Evolutionary conservation across 2,797 vertebrate genomes (phyloP), one percentile per base, ranked within the genome.

Genomic region (Rhincodon typus): DNA sequence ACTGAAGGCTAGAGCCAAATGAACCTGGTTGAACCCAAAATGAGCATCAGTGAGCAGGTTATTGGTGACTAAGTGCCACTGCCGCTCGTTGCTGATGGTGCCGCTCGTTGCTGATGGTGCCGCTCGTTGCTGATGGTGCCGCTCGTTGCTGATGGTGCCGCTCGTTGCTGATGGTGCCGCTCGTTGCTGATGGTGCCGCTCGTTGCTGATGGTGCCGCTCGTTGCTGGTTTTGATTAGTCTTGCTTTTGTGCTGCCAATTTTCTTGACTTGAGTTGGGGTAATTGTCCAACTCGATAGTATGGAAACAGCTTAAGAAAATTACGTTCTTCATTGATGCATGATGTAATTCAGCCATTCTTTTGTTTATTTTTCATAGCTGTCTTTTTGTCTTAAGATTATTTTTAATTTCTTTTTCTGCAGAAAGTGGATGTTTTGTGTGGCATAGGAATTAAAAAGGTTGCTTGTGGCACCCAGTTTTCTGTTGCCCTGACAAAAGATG

Each of bases 401-500:
- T 72, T 96, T 93, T 38, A 38, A 38, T 7, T 67, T 42, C 97
- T 94, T 7, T 34, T 6, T 95, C 79, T 87, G 0, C 95, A 98
- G 98, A 98, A 98, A 97, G 98, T 98, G 77, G 98, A 98, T 97
- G 97, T 98, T 96, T 98, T 98, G 86, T 98, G 98, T 97, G 98
- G 98, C 96, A 97, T 98, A 96, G 98, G 98, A 96, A 98, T 98
- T 0, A 98, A 98, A 96, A 98, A 98, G 95, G 98, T 98, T 95
- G 98, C 98, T 82, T 98, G 98, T 97, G 98, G 98, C 96, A 98
- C 98, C 79, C 98, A 98, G 19, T 98, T 98, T 97, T 98, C 98
- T 30, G 98, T 98, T 96, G 98, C 98, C 0, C 96, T 98, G 96
- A 98, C 98, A 27, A 98, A 98, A 96, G 98, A 98, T 96, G 98